Evolutionary conservation across 2,113 vertebrate species (phyloP), one percentile per base, ranked within the genome.

Genomic region (Atherinomorus stipes): DNA sequence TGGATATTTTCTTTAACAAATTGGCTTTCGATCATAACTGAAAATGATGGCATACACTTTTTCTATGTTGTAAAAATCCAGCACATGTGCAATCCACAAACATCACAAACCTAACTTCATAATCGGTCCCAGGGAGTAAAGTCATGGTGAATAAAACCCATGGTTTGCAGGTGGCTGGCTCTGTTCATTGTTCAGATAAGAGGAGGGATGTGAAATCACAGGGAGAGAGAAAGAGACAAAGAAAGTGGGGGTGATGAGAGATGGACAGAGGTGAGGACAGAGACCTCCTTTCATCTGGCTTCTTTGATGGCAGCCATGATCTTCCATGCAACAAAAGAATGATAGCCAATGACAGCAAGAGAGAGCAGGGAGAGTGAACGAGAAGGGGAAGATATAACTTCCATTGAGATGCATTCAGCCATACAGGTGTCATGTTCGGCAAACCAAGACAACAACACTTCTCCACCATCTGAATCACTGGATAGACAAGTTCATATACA

Each of bases 221-320:
- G 60, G 58, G 56, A 75, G 42, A 75, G 42, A 67, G 45, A 49
- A 52, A 40, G 74, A 81, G 73, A 88, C 52, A 86, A 78, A 88
- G 61, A 70, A 62, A 88, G 61, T 69, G 70, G 60, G 31, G 80
- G 80, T 58, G 78, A 85, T 66, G 82, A 88, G 72, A 89, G 81
- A 85, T 85, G 88, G 88, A 91, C 83, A 88, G 82, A 88, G 90
- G 90, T 91, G 86, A 90, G 80, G 86, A 92, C 37, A 86, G 91
- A 90, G 89, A 85, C 86, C 83, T 88, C 88, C 89, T 92, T 92
- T 92, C 87, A 92, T 92, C 91, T 88, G 74, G 71, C 68, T 50
- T 79, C 88, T 92, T 91, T 91, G 90, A 92, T 90, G 87, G 87
- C 77, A 76, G 60, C 83, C 80, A 76, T 76, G 87, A 88, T 87